These are phyloP conservation scores for Limnephilus auricula DNA, from an alignment of 2,888 invertebrate species.

Conservation along the genomic window DNA sequence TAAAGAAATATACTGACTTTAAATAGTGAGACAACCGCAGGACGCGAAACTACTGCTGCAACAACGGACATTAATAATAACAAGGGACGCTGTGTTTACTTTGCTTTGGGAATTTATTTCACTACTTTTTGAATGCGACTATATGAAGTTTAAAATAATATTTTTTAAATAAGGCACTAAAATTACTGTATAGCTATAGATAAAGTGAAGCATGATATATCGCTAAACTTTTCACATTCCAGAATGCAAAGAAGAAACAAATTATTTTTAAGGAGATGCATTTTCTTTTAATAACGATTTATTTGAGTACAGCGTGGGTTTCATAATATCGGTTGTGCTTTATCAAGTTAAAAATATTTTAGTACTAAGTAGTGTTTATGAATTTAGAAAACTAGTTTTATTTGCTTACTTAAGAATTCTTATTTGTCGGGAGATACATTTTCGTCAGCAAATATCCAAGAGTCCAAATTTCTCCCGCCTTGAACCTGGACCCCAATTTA, in stretches of 20 bases:
- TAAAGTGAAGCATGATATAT: neutral
- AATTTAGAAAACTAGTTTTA: neutral
- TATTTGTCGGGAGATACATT: too few relatives aligned
- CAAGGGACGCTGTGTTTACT: constrained; percentile 3
- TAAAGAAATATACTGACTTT: constrained; percentile 50
- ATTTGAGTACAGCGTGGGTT: neutral
- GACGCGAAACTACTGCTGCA: constrained; percentile 20
- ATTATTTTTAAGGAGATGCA: neutral
- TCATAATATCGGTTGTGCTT: neutral
- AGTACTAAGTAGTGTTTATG: neutral
- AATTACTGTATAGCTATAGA: neutral
- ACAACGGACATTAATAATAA: constrained; percentile 35
- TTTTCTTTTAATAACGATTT: neutral
- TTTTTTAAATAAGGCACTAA: neutral
- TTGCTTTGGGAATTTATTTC: neutral
- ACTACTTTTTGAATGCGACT: neutral
- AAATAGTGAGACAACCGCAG: constrained; percentile 50
- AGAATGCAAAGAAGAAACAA: neutral
- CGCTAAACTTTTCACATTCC: neutral
- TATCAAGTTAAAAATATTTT: neutral
- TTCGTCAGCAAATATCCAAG: too few relatives aligned
- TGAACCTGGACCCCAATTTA: too few relatives aligned
- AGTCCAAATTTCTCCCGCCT: too few relatives aligned
- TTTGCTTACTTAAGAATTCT: too few relatives aligned
- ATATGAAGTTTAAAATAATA: neutral